Evolutionary conservation across 2,797 vertebrate genomes (phyloP).

Genomic region (Pteronotus mesoamericanus): DNA sequence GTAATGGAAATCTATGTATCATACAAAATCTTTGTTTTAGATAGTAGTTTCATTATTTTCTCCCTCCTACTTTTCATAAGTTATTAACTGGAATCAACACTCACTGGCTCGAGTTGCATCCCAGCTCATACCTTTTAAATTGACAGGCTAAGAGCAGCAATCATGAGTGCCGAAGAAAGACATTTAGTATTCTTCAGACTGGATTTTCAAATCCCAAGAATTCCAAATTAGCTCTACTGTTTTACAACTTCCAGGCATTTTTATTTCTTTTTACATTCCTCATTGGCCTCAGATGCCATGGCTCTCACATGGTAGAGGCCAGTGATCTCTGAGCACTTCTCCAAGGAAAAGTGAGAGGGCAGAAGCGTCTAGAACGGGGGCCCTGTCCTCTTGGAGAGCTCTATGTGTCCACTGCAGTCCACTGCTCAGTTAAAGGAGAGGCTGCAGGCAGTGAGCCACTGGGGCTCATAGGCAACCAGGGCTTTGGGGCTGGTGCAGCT

Average conservation of each 20-base stretch:
- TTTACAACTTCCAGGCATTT: neutral
- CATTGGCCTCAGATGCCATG: neutral
- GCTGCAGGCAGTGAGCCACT: too few relatives aligned
- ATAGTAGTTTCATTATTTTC: neutral
- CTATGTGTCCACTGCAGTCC: neutral
- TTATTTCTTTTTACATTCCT: neutral
- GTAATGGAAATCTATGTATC: neutral
- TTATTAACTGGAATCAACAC: neutral
- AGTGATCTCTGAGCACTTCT: neutral
- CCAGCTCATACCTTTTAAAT: neutral
- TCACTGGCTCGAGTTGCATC: neutral
- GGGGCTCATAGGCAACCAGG: neutral
- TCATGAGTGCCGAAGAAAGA: neutral
- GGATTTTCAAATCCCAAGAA: neutral
- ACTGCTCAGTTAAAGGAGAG: neutral
- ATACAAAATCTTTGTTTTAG: neutral
- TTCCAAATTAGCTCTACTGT: neutral
- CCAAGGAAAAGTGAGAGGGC: neutral
- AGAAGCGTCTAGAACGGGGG: neutral
- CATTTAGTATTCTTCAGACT: neutral
- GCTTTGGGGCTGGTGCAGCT: neutral
- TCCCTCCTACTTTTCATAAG: neutral
- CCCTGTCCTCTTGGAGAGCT: neutral
- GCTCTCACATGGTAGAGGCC: neutral
- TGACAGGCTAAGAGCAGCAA: neutral